Evolutionary conservation across 2,888 invertebrate species (phyloP).

Genomic region (Nysson spinosus): DNA sequence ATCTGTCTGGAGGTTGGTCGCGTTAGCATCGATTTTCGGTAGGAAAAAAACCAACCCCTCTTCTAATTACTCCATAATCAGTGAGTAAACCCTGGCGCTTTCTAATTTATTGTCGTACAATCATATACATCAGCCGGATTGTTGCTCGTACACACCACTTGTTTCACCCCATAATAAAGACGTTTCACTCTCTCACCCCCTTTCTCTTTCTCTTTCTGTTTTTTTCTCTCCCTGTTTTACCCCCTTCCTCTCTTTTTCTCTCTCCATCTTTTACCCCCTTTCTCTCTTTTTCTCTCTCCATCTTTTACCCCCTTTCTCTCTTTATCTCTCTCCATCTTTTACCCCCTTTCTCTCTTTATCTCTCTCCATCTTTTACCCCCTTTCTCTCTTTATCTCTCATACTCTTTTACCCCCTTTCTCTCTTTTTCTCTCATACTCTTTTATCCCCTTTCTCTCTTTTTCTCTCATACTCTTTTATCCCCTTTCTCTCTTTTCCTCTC

Average conservation of each 20-base stretch:
- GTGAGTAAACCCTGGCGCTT: slow-evolving; percentile 2
- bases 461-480: background rate
- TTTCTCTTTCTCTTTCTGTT: background rate
- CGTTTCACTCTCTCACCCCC: slow-evolving; percentile 8
- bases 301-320: background rate
- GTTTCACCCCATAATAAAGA: slow-evolving; percentile 29
- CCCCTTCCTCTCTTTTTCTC: background rate
- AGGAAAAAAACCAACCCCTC: background rate
- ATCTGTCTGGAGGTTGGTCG: slow-evolving; percentile 1
- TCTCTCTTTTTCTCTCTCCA: background rate
- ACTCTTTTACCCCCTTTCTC: background rate
- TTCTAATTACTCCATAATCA: slow-evolving; percentile 28
- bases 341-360: background rate
- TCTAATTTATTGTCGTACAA: slow-evolving; percentile 31
- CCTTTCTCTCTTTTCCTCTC: background rate
- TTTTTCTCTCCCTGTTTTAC: slow-evolving; percentile 6
- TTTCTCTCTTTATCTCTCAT: background rate
- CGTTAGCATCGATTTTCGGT: slow-evolving; percentile 35
- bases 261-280: slow-evolving; percentile 6
- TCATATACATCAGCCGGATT: slow-evolving; percentile 27
- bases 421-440: background rate
- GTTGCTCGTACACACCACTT: slow-evolving; percentile 11
- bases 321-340: slow-evolving; percentile 1
- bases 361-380: slow-evolving; percentile 4
- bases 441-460: background rate